Base-by-base conservation (phyloP, 2,888 invertebrate genomes). In the Strigamia crassipes region DNA sequence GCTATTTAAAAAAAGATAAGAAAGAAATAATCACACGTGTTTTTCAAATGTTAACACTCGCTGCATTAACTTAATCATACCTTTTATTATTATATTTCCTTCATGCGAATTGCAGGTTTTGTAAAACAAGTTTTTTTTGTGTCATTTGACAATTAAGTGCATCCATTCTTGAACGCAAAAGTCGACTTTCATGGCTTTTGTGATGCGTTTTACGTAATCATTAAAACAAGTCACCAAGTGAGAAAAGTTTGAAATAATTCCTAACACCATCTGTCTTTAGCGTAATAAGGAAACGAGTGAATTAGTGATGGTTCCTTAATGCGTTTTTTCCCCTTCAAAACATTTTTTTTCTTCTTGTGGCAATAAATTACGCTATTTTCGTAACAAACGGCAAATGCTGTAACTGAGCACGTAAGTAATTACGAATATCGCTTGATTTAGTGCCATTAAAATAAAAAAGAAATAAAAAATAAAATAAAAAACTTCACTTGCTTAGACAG, bases 21-120 rank as follows among this genome's bases (percentile, higher is more conserved):
- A 21, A 56, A 56, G 9, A 56, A 18, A 21, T 56, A 56, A 56
- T 56, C 18, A 56, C 18, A 56, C 9, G 9, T 9, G 18, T 18
- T 56, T 56, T 56, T 56, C 6, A 18, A 21, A 56, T 56, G 46
- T 9, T 56, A 56, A 56, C 56, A 56, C 56, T 56, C 21, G 56
- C 18, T 56, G n/a, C 56, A 56, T 56, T 56, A 56, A 18, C 56
- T 56, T 56, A 56, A 56, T 56, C 18, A 56, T 56, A 21, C 56
- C 56, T 56, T 56, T 56, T 56, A 56, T 56, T 56, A 56, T 18
- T 18, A 8, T 56, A 56, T 56, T 56, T 56, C 56, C 56, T 56
- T 56, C 56, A 21, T 56, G 56, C 21, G 56, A 38, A 38, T 38
- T 38, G 10, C 38, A 56, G 56, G 56, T 56, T 2, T 21, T 56